Percentiles rank a stretch among this genome's conserved stretches.
Evolutionary conservation across 92 coral and sea anemone species (phyloP).

Genomic region (Porites divaricata): DNA sequence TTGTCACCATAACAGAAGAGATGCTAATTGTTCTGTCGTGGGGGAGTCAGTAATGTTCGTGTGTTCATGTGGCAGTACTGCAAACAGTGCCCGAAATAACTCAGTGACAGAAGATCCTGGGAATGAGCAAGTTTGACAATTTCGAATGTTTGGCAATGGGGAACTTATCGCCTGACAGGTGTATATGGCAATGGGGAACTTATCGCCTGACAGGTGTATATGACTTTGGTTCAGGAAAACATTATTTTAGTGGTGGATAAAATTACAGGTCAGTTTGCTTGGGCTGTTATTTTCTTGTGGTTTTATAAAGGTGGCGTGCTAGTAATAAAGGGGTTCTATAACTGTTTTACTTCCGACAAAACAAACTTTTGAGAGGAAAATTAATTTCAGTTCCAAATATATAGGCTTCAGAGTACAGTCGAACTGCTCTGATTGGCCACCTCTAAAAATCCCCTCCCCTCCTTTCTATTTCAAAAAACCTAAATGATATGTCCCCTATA

Average conservation of each 20-base stretch:
- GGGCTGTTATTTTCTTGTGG: not conserved
- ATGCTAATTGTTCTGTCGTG: conserved; percentile 42
- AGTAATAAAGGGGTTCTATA: not conserved
- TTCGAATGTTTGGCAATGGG: conserved; percentile 21
- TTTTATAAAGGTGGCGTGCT: not conserved
- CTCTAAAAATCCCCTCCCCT: no score
- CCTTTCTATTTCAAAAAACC: no score
- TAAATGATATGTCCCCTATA: no score
- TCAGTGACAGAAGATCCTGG: conserved; percentile 18
- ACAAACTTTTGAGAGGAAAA: not conserved
- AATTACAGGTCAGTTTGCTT: conserved; percentile 21
- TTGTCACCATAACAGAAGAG: conserved; percentile 37
- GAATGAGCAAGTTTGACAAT: conserved; percentile 28
- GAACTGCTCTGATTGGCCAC: no score
- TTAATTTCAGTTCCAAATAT: not conserved
- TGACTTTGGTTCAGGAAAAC: conserved; percentile 27
- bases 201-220: no score
- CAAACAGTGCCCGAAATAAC: not conserved
- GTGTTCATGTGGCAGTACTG: conserved; percentile 13
- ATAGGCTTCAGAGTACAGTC: no score
- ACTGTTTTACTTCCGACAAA: not conserved
- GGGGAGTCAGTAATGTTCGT: conserved; percentile 44
- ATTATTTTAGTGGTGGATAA: conserved; percentile 6
- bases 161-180: conserved; percentile 28
- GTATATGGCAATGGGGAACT: not conserved